phyloP scores from a whole-genome alignment of 2,797 vertebrate genomes.

The Hipposideros larvatus region DNA sequence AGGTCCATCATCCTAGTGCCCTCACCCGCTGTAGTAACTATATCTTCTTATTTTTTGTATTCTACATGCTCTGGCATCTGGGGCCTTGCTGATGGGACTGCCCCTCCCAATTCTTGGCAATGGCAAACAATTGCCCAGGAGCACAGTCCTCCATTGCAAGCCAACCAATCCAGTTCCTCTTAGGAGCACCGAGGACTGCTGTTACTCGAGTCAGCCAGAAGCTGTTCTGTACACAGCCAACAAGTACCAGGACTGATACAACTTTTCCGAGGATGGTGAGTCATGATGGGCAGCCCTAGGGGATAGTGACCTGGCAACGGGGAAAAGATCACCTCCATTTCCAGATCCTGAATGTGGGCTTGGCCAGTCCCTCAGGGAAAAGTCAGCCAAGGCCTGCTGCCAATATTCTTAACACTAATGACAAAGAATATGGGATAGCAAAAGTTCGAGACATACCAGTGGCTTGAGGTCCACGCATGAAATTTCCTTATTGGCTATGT shows the following conservation, averaged over 20 bases:
- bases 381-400: background rate
- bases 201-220: background rate
- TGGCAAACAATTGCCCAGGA: background rate
- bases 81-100: background rate
- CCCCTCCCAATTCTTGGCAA: background rate
- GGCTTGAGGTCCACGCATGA: slow-evolving; percentile 77
- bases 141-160: background rate
- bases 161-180: background rate
- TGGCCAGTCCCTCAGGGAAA: background rate
- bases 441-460: slow-evolving; percentile 45
- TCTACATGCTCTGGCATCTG: background rate
- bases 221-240: no score
- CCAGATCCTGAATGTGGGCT: background rate
- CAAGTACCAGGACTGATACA: background rate
- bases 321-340: background rate
- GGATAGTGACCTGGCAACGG: fast-evolving
- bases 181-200: background rate
- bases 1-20: background rate
- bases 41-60: background rate
- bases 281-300: background rate
- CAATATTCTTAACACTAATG: background rate
- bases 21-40: background rate
- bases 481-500: slow-evolving; percentile 74
- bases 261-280: background rate
- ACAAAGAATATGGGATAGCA: background rate